Base-by-base conservation (phyloP, 2,888 invertebrate species). In the Globia sparganii region DNA sequence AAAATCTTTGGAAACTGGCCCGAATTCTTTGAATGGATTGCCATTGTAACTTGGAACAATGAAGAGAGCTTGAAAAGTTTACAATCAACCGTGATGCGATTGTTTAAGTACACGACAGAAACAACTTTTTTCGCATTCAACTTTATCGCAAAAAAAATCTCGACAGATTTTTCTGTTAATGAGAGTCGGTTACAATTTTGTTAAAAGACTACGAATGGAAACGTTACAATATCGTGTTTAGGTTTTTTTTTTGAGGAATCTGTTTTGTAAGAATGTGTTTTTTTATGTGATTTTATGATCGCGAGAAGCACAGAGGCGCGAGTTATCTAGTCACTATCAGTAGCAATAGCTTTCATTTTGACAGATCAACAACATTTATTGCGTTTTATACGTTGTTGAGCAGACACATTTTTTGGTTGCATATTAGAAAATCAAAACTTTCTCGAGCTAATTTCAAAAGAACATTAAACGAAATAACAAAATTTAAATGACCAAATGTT, bases 61-160 rank as follows among this genome's bases (percentile, higher is more conserved):
- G 79, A 67, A 74, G 62, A 78, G 49, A 72, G 53, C 86, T 62
- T 62, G 25, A 62, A 83, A 86, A 84, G 86, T 84, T 84, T 66
- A 84, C 86, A 86, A 86, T 84, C 78, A 84, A 72, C 78, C 86
- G 86, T 84, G 86, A 86, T 84, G 74, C 75, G 84, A 84, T 86
- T 84, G 86, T 84, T 78, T 86, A 84, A 84, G 86, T 78, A 84
- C 69, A 56, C 78, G 78, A 86, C 75, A 78, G 66, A 66, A 69
- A 73, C 56, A 85, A 86, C 74, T 83, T 84, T 78, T 73, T 83
- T 75, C 28, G 34, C 58, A 56, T 65, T 78, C 62, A 75, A 70
- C 81, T 75, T 86, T 75, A 83, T 83, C 72, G 78, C 25, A 2
- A 40, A 43, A 77, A 77, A 75, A 78, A 46, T 62, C 58, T 72